Evolutionary conservation across 2,797 vertebrate genomes (phyloP), one percentile per base, ranked within the genome.

Genomic region (Chaetophractus vellerosus): DNA sequence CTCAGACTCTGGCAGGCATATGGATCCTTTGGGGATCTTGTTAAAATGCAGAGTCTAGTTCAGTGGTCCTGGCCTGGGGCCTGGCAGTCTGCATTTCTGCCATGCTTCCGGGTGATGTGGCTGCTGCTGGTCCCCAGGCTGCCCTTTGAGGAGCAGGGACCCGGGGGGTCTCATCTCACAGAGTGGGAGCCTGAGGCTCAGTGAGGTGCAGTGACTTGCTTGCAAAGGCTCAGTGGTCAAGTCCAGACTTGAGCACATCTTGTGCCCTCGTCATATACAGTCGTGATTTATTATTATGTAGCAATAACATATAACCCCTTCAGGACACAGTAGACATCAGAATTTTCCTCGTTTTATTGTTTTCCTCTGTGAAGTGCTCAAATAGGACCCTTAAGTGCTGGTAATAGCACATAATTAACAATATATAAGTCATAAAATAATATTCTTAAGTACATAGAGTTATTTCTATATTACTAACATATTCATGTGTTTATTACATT

Each of bases 261-360:
- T 31, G 63, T 87, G 15, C 28, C 18, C 5, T 84, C 57, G 48
- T 66, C 14, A 33, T 45, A 59, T 69, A 12, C 36, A 69, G 50
- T 5, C 12, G 21, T 36, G 1, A 16, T 78, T 50, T 33, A 55
- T 33, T 14, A 26, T 50, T 83, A 33, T 41, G 36, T 28, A 69
- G 26, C 28, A 86, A 63, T 41, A 59, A 11, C 19, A 36, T 16
- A 6, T 57, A 76, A 59, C 16, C 16, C 26, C n/a, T 36, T 50
- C 26, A 72, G 23, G 59, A 79, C 57, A 59, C 3, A 61, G 19
- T 45, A 31, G 59, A 68, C 21, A 57, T 26, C 33, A 55, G 4
- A 48, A 45, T 41, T 88, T 80, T 88, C 31, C 0, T 83, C 36
- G 88, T 80, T 85, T 92, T 75, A 59, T 86, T 76, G 19, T 26